Base-by-base conservation (phyloP, 2,888 invertebrate genomes). In the Orchesellides sinensis region DNA sequence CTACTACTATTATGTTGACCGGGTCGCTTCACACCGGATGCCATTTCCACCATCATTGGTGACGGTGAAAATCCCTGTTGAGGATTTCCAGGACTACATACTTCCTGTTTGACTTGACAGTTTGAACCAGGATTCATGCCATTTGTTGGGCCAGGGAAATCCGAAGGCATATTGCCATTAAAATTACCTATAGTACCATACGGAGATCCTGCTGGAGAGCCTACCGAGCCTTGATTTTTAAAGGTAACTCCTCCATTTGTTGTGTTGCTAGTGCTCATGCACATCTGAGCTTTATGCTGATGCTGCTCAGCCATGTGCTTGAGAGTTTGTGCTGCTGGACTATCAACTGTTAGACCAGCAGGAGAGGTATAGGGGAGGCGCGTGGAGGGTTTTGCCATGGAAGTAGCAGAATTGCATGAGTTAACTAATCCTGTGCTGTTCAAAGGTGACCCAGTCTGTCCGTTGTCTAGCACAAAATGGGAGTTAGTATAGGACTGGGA, bases 271-370 rank as follows among this genome's bases (percentile, higher is more conserved):
- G 61, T 63, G 23, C 27, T 82, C 61, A 75, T 81, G 49, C 73
- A 74, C 74, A 81, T 74, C 25, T 91, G 94, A 86, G 92, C 93
- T 90, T 95, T 95, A 90, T 96, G 96, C 91, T 97, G 97, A 91
- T 98, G 98, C 90, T 98, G 98, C 90, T 98, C 97, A 47, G 98
- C 98, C 97, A 98, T 97, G 89, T 98, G 97, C 90, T 98, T 98
- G 70, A 98, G 92, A 0, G 97, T 98, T 91, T 98, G 97, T 65
- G 98, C 97, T 0, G 98, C 98, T 25, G 97, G 96, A 82, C 96
- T 96, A 70, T 89, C 89, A 40, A 89, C 84, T 12, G 88, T 83
- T 52, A 87, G 52, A 21, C 73, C 80, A 5, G 84, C 82, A 45
- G 88, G 85, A 2, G 88, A 87, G 23, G 88, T 84, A 77, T 86